phyloP scores from a whole-genome alignment of 2,888 invertebrate species.

The Drosophila incognita region DNA sequence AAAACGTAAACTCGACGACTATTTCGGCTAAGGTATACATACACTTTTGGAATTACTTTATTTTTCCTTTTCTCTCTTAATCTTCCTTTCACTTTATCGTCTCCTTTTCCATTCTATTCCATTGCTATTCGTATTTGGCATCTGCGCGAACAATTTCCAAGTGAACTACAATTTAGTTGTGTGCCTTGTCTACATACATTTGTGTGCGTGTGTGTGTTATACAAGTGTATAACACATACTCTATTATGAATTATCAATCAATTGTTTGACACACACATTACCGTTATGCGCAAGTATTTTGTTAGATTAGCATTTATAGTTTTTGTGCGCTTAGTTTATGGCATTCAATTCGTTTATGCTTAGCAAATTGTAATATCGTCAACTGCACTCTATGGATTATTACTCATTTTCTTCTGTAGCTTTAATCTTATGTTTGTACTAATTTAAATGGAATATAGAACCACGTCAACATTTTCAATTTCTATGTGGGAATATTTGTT shows the following conservation, averaged over 20 bases:
- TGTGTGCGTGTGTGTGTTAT: conserved; percentile 1
- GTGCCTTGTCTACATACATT: conserved; percentile 48
- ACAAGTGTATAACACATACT: conserved; percentile 35
- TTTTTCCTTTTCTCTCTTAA: conserved; percentile 3
- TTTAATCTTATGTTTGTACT: conserved; percentile 71
- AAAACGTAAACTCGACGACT: conserved; percentile 44
- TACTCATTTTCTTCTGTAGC: conserved; percentile 18
- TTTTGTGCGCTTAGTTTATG: conserved; percentile 61
- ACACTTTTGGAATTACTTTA: conserved; percentile 18
- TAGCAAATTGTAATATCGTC: conserved; percentile 29
- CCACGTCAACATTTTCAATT: conserved; percentile 39
- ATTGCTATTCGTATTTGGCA: conserved; percentile 49
- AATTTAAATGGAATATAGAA: conserved; percentile 72
- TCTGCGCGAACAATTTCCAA: conserved; percentile 37
- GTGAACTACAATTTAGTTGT: conserved; percentile 43
- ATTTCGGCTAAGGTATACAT: conserved; percentile 39
- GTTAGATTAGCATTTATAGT: conserved; percentile 25
- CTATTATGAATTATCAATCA: conserved; percentile 22
- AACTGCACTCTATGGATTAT: conserved; percentile 23
- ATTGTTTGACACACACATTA: conserved; percentile 67
- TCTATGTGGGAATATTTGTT: conserved; percentile 34
- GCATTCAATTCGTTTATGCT: conserved; percentile 39
- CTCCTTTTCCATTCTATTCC: neutral
- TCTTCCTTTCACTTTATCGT: conserved; percentile 26
- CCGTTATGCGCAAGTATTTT: conserved; percentile 42